Evolutionary conservation across 2,797 vertebrate genomes (phyloP).

Genomic region (Crax fasciolata): DNA sequence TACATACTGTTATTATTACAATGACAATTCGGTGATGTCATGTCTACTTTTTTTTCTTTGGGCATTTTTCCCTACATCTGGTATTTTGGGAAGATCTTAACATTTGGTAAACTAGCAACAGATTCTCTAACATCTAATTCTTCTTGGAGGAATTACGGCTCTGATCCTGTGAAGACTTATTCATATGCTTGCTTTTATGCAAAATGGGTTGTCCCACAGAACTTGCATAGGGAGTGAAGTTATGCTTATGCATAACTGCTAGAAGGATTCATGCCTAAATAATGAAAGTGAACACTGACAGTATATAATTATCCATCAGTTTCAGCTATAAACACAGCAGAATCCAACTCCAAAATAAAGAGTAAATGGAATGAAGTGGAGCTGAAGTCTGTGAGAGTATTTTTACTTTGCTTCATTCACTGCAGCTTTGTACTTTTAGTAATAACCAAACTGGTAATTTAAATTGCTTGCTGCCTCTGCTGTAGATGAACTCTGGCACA

Average conservation of each 20-base stretch:
- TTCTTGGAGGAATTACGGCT: slow-evolving; percentile 18
- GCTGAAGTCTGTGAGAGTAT: background rate
- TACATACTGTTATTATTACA: slow-evolving; percentile 4
- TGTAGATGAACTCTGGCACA: background rate
- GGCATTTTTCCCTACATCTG: slow-evolving; percentile 50
- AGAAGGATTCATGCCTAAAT: slow-evolving; percentile 31
- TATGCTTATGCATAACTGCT: slow-evolving; percentile 29
- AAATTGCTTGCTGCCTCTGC: slow-evolving; percentile 27
- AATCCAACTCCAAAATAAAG: slow-evolving; percentile 48
- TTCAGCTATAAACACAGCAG: slow-evolving; percentile 38
- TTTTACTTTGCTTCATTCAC: slow-evolving; percentile 51
- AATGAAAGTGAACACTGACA: slow-evolving; percentile 16
- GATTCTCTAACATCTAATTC: slow-evolving; percentile 34
- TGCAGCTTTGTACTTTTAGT: slow-evolving; percentile 26
- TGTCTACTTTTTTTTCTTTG: slow-evolving; percentile 49
- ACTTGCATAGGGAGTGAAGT: slow-evolving; percentile 25
- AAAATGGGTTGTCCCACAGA: background rate
- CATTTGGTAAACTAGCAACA: slow-evolving; percentile 1
- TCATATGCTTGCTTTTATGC: slow-evolving; percentile 28
- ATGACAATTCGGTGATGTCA: slow-evolving; percentile 41
- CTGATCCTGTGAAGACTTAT: slow-evolving; percentile 14
- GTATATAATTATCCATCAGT: slow-evolving; percentile 36
- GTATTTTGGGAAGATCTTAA: slow-evolving; percentile 33
- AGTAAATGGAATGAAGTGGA: slow-evolving; percentile 37
- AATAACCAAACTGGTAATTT: slow-evolving; percentile 31